These are phyloP conservation scores for Acanthopagrus latus DNA, from an alignment of 2,797 vertebrate species.

Conservation along the genomic window DNA sequence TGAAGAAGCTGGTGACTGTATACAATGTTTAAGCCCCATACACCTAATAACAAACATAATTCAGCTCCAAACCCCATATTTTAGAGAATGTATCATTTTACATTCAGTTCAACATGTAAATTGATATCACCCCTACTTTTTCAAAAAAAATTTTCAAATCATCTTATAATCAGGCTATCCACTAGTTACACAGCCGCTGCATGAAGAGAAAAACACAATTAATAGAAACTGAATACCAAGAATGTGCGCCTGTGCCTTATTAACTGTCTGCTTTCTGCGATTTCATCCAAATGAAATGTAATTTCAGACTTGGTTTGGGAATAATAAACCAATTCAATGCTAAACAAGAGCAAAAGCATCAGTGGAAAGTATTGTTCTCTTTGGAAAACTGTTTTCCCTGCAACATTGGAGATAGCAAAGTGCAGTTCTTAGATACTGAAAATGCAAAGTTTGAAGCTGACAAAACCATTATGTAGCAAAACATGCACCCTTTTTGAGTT, in stretches of 20 bases:
- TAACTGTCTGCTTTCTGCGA: constrained; percentile 39
- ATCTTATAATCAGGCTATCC: background rate
- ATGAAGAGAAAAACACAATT: constrained; percentile 9
- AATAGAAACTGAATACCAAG: background rate
- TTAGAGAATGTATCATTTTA: no score
- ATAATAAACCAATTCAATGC: constrained; percentile 21
- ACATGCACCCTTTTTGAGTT: background rate
- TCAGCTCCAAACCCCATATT: no score
- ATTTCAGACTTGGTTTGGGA: constrained; percentile 21
- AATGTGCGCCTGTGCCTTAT: constrained; percentile 2
- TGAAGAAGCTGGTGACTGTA: no score
- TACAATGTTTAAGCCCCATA: no score
- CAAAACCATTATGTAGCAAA: constrained; percentile 10
- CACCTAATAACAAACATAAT: no score
- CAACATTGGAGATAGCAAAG: constrained; percentile 21
- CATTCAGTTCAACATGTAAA: no score
- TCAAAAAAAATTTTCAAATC: background rate
- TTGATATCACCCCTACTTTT: background rate
- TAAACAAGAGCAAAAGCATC: constrained; percentile 20
- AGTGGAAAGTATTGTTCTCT: constrained; percentile 12
- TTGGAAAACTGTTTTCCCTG: constrained; percentile 26
- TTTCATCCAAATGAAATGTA: constrained; percentile 40
- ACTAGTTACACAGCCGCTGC: background rate
- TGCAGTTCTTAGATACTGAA: constrained; percentile 6
- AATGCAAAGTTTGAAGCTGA: constrained; percentile 18